These are phyloP conservation scores for Oreotragus oreotragus DNA, from an alignment of 2,113 vertebrate genomes.

Conservation along the genomic window DNA sequence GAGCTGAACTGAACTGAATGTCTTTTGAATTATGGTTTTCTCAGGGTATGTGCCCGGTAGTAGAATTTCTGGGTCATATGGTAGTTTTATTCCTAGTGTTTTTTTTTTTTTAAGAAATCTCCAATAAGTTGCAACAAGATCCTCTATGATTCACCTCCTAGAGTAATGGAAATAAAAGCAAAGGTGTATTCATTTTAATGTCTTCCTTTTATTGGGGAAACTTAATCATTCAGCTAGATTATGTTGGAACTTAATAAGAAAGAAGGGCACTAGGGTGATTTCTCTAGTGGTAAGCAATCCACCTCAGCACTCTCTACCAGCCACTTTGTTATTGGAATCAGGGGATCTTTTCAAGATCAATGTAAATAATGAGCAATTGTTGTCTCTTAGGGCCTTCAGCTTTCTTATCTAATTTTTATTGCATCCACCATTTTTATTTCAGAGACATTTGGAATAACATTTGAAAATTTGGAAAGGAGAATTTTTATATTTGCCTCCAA, in stretches of 20 bases:
- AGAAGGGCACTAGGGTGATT: not conserved
- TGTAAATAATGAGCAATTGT: not conserved
- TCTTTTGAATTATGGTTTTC: not conserved
- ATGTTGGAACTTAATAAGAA: not conserved
- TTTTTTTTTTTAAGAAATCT: not conserved
- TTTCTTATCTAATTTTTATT: not conserved
- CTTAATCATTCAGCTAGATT: not conserved
- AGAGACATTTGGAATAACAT: not conserved
- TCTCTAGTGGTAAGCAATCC: not conserved
- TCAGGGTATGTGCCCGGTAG: not conserved
- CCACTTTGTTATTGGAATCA: not conserved
- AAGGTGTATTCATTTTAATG: not conserved
- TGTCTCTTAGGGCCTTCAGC: not conserved
- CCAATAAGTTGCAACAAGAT: not conserved
- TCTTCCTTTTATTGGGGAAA: conserved; percentile 1
- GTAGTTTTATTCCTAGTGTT: not conserved
- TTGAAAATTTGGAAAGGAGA: not conserved
- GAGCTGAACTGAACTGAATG: too few species aligned
- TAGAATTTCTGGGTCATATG: not conserved
- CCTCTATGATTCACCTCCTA: not conserved
- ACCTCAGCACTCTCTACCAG: not conserved
- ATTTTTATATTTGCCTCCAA: conserved; percentile 1
- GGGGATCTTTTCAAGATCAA: not conserved
- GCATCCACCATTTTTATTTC: not conserved
- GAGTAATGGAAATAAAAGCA: not conserved